These are phyloP conservation scores for Prenolepis imparis DNA, from an alignment of 2,888 invertebrate genomes.

Conservation along the genomic window DNA sequence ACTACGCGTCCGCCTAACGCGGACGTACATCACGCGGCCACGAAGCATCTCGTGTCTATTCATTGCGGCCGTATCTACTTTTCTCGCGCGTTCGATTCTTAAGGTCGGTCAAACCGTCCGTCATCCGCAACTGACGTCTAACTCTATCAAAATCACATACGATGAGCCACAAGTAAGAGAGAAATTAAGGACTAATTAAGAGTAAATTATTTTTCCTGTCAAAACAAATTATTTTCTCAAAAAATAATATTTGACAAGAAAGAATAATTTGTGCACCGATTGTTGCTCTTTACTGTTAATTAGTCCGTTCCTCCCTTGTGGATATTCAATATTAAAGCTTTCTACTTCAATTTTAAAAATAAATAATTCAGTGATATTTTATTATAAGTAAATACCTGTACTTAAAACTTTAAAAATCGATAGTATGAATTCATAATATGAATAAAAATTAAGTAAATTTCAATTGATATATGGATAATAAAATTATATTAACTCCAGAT, in stretches of 20 bases:
- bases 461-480: not conserved
- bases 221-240: not conserved
- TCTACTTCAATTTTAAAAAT: no score
- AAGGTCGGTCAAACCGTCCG: not conserved
- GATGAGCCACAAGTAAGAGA: not conserved
- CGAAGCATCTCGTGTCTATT: constrained; percentile 21
- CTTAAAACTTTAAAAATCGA: constrained; percentile 5
- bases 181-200: no score
- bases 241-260: not conserved
- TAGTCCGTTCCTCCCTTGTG: no score
- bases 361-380: no score
- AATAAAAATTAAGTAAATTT: not conserved
- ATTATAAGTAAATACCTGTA: not conserved
- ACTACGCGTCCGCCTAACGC: constrained; percentile 54
- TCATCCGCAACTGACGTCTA: not conserved
- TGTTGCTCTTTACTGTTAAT: not conserved
- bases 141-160: not conserved
- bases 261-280: not conserved
- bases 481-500: not conserved
- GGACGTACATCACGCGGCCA: constrained; percentile 57
- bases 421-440: not conserved
- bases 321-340: no score
- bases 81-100: not conserved
- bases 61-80: constrained; percentile 11
- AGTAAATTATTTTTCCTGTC: not conserved